Evolutionary conservation across 2,888 invertebrate genomes (phyloP), one percentile per base, ranked within the genome.

Genomic region (Diarsia dahlii): DNA sequence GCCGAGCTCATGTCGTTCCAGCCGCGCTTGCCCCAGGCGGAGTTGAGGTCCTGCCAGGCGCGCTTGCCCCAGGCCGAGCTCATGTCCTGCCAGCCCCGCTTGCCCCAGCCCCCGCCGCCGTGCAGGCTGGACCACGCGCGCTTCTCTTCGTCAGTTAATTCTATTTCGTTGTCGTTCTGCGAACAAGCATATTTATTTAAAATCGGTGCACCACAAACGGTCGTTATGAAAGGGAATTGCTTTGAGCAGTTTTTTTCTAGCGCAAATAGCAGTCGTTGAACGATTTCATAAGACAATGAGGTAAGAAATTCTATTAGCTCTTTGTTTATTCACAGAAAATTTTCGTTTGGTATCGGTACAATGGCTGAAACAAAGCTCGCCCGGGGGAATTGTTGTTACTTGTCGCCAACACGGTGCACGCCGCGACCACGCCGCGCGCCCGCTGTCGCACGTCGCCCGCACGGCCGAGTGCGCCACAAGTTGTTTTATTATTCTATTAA

Each of bases 121-220:
- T 97, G 96, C 80, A 97, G 93, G 87, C 95, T 97, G 65, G 97
- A 95, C 97, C 97, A 97, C 65, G 97, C 97, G 65, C 97, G 93
- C 90, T 97, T 97, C 39, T 97, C 97, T 93, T 97, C 97, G 62
- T 97, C 97, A 63, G 95, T 94, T 87, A 97, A 92, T 86, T 97
- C 95, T 92, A 95, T 78, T 87, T 95, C 96, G 85, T 93, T 94
- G 86, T 95, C 95, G 73, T 88, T 90, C 97, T 95, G 90, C 20
- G 23, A 90, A 90, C 82, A 85, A 28, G 66, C 71, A 54, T 12
- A 63, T 28, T 60, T 46, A 28, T 45, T 62, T 65, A 50, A 54
- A 71, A 64, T 39, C 28, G 54, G 56, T 71, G 81, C 74, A 58
- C 12, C 20, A 9, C 52, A n/a, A 62, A 46, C 48, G 46, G 45